Percentiles rank a stretch among this genome's conserved stretches.
phyloP scores from a whole-genome alignment of 2,797 vertebrate genomes.

The Darevskia nairensis region DNA sequence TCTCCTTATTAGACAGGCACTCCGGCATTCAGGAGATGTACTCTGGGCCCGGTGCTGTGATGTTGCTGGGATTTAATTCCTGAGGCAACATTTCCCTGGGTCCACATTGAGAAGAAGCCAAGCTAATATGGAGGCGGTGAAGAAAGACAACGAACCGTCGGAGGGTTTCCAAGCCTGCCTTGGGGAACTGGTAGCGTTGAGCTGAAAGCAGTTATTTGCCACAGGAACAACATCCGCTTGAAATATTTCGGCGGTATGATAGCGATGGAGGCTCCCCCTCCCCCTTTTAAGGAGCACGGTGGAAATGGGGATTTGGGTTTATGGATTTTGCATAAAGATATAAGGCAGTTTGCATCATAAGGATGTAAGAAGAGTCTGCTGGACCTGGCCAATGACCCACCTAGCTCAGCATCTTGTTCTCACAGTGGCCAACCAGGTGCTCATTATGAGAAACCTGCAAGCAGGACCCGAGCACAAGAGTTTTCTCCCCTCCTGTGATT shows the following conservation, averaged over 20 bases:
- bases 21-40: background rate
- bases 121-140: background rate
- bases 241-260: no score
- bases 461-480: no score
- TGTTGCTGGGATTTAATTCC: conserved; percentile 50
- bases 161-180: background rate
- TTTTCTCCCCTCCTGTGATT: no score
- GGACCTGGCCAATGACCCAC: no score
- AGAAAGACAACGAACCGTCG: background rate
- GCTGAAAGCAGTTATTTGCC: background rate
- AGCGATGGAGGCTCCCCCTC: background rate
- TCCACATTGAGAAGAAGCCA: conserved; percentile 39
- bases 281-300: background rate
- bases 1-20: background rate
- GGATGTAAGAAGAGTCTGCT: no score
- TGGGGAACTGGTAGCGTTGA: accelerated
- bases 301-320: background rate
- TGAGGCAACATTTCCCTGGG: conserved; percentile 34
- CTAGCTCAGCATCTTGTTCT: no score
- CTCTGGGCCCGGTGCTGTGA: background rate
- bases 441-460: no score
- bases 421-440: no score
- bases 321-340: background rate
- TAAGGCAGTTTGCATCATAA: no score
- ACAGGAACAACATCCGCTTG: background rate